Conservation (phyloP, 2,888 invertebrate genomes). For the Netelia fuscicornis region DNA sequence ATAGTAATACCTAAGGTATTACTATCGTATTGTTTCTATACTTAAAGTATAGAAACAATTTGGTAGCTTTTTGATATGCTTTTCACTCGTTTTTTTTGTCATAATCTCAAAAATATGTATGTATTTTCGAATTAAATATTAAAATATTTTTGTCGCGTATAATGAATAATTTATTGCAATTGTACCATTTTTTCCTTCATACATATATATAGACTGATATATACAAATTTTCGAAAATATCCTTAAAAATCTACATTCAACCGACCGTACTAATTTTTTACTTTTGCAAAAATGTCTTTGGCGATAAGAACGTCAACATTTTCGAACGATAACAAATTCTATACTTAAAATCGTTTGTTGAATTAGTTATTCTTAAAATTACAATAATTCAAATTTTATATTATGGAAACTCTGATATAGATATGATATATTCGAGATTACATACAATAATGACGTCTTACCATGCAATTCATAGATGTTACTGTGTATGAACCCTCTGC, state of each 20-base stretch:
- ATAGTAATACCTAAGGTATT: no score
- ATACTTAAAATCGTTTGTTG: slow-evolving; percentile 5
- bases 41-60: no score
- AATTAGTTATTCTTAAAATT: slow-evolving; percentile 8
- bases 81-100: no score
- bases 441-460: slow-evolving; percentile 2
- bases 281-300: slow-evolving; percentile 8
- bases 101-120: no score
- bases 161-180: no score
- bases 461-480: slow-evolving; percentile 3
- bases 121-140: no score
- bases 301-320: slow-evolving; percentile 18
- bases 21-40: no score
- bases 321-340: slow-evolving; percentile 15
- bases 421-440: slow-evolving; percentile 21
- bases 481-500: slow-evolving; percentile 6
- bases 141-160: no score
- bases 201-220: slow-evolving; percentile 5
- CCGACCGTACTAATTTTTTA: slow-evolving; percentile 14
- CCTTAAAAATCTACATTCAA: background rate
- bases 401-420: slow-evolving; percentile 14
- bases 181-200: slow-evolving; percentile 8
- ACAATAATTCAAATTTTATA: slow-evolving; percentile 7
- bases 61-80: no score
- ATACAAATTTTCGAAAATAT: slow-evolving; percentile 17